Base-by-base conservation (phyloP, 2,888 invertebrate species). In the Tetranychus piercei region DNA sequence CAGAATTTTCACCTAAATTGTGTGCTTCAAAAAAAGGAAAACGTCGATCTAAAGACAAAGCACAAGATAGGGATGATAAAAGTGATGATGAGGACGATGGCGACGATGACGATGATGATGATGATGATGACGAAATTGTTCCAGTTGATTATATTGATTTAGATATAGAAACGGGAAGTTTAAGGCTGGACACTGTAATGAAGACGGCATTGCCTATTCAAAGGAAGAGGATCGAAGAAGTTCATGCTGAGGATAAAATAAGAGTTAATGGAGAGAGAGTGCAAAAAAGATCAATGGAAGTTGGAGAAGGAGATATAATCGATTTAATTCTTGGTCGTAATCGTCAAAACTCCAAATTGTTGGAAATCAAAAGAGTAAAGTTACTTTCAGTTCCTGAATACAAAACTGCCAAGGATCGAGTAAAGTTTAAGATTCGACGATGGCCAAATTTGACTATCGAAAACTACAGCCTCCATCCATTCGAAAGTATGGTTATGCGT, bases 241-340 rank as follows among this genome's bases (percentile, higher is more conserved):
- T 71, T 18, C 76, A 76, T 44, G 74, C 74, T 44, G 67, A 72
- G n/a, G 71, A 22, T n/a, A 71, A 69, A n/a, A 74, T 77, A 18
- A 64, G 74, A 70, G 70, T 76, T 6, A 77, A 77, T 65, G 76
- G 77, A 44, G 74, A 77, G 45, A 71, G 73, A 66, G 74, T 74
- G 6, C 23, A 44, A 34, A 77, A 77, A 73, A 77, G 76, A 65
- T 72, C 71, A 34, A 15, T 15, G n/a, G 75, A 76, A 65, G 20
- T 76, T 15, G 18, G 23, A 9, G 74, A 76, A 71, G 73, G 43
- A 9, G 77, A 77, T 66, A 74, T 72, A 44, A n/a, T 76, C 22
- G 77, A 77, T 73, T 43, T 76, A 15, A 74, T 77, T n/a, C 11
- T 23, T 8, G 76, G 77, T 34, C 64, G 69, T 7, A 77, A 74